These are phyloP conservation scores for Limnothrissa miodon DNA, from an alignment of 2,113 vertebrate species.

Conservation along the genomic window DNA sequence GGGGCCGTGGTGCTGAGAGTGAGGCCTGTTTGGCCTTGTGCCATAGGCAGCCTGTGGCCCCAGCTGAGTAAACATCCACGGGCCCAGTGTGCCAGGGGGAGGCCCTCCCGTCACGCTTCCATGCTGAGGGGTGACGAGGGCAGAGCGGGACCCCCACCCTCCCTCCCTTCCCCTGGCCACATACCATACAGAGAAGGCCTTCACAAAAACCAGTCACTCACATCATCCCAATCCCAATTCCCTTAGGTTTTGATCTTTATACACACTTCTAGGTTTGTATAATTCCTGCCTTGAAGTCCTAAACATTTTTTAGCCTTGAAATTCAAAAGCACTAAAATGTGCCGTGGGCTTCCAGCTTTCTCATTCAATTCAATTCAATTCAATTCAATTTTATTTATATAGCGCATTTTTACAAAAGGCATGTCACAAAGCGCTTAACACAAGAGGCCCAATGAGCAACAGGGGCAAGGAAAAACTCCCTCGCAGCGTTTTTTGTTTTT, in stretches of 20 bases:
- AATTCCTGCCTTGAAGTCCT: constrained; percentile 60
- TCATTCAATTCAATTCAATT: too few relatives aligned
- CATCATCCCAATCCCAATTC: constrained; percentile 59
- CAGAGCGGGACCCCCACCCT: constrained; percentile 40
- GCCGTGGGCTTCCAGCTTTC: too few relatives aligned
- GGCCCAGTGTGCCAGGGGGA: constrained; percentile 56
- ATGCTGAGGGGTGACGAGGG: constrained; percentile 54
- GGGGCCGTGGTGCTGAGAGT: constrained; percentile 33
- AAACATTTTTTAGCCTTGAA: constrained; percentile 70
- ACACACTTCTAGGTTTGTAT: constrained; percentile 64
- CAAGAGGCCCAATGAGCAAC: too few relatives aligned
- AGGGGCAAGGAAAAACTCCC: too few relatives aligned
- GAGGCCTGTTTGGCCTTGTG: constrained; percentile 48
- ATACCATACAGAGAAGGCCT: constrained; percentile 58
- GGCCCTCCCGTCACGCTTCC: constrained; percentile 34
- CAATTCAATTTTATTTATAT: too few relatives aligned
- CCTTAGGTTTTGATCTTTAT: constrained; percentile 67
- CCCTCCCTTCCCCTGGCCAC: constrained; percentile 33
- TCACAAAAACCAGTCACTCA: constrained; percentile 53
- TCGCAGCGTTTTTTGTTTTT: too few relatives aligned
- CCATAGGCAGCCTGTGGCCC: constrained; percentile 55
- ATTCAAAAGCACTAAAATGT: constrained; percentile 67
- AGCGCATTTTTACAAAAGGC: too few relatives aligned
- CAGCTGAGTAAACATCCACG: constrained; percentile 77
- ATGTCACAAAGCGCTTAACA: too few relatives aligned